Base-by-base conservation (phyloP, 2,113 vertebrate species). In the Miniopterus natalensis region DNA sequence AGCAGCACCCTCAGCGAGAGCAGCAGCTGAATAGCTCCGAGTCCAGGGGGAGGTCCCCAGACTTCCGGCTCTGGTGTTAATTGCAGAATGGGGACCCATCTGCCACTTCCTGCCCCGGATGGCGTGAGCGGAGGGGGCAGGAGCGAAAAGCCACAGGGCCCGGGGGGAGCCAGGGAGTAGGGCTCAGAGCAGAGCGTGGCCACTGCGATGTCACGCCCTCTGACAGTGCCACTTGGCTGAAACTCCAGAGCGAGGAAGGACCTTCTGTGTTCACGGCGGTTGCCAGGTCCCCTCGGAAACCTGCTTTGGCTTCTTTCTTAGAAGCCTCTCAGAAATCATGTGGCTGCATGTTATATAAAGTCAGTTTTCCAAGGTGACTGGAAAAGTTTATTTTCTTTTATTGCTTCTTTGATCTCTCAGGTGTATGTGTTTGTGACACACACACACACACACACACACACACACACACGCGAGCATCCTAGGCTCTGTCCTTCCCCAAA, bases 1-100 rank as follows among this genome's bases (percentile, higher is more conserved):
- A 1, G 0, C 5, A 0, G 27, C 49, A 6, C 75, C 70, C 47
- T 73, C 92, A 74, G 31, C 36, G 85, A 81, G 31, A 10, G 21
- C 53, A 40, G 75, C 71, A 84, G 84, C 94, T 95, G 91, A 94
- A 75, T 93, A 88, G 17, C 51, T 84, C 29, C 68, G 85, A 6
- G 53, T 27, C 95, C 27, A 49, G 29, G 42, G 42, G 61, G 66
- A 90, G 70, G 77, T 42, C 70, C 59, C 49, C 73, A 85, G 92
- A 92, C 27, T 9, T 92, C 92, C 75, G 92, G 81, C 90, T 65
- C 12, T 17, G 88, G 90, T 49, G 95, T 88, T 88, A 96, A 96
- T 97, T 95, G 95, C 90, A 88, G 92, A 93, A 57, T 3, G 1
- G 5, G 21, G 73, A 63, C 90, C 96, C 97, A 95, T 97, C 96